Evolutionary conservation across 2,113 vertebrate species (phyloP), one percentile per base, ranked within the genome.

Genomic region (Arvicanthis niloticus): DNA sequence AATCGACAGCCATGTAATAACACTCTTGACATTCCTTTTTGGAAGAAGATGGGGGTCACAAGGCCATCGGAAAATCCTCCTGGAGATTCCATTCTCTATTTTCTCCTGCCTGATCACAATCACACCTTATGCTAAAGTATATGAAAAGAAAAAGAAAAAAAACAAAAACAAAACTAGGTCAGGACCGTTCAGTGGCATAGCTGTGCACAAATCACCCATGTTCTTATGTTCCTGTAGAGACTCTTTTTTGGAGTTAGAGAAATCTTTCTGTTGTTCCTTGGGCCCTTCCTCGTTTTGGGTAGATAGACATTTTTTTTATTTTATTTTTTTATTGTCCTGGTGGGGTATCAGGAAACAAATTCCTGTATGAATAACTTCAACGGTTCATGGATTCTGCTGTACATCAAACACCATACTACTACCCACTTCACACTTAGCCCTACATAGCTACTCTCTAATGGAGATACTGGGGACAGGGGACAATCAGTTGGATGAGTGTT

Each of bases 351-450:
- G 42, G 40, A 48, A 42, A 31, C 24, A 26, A 19, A 51, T 37
- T 37, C 31, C 13, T 0, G 42, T 73, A 31, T 40, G 4, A 62
- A 24, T 56, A 60, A 40, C 22, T 22, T 17, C 1, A 3, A 7
- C 12, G 15, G 53, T 19, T 19, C 16, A 12, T 9, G 7, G 26
- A n/a, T 60, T 3, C n/a, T 48, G 9, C 24, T 53, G 6, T 60
- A 8, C 29, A 75, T 34, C 16, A 21, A 70, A 51, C 22, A 60
- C 10, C 2, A 0, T 3, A 3, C 58, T 3, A 3, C 58, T 7
- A 42, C 37, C 3, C n/a, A 45, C 22, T 82, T 67, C 34, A 3
- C 34, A 17, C 5, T 24, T 78, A 45, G 73, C 24, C 42, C 37
- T 13, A 45, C 6, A 72, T 21, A 58, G 72, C 72, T 80, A 3